Conservation (phyloP, 2,113 vertebrate genomes). For the Lycocorax pyrrhopterus region DNA sequence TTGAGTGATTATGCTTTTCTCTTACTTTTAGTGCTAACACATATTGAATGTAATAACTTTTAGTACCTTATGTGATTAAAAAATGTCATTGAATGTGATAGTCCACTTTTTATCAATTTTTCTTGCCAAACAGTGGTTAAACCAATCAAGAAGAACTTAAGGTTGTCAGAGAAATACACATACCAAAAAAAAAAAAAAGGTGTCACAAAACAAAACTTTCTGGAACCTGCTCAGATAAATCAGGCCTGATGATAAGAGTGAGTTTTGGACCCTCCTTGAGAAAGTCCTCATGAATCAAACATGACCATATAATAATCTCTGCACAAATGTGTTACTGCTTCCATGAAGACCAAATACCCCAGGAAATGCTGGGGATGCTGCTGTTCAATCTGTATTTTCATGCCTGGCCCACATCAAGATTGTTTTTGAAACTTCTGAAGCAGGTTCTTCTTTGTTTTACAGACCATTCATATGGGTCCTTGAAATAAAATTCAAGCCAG, state of each 20-base stretch:
- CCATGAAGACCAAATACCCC: background rate
- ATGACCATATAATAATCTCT: background rate
- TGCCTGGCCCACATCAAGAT: background rate
- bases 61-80: background rate
- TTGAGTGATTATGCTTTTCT: background rate
- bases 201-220: background rate
- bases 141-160: background rate
- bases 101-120: background rate
- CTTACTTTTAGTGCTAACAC: background rate
- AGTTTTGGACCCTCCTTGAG: background rate
- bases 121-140: background rate
- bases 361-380: background rate
- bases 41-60: background rate
- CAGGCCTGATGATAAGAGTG: background rate
- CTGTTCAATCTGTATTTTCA: background rate
- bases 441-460: background rate
- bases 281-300: background rate
- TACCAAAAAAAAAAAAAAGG: background rate
- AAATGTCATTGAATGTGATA: background rate
- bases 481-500: background rate
- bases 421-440: background rate
- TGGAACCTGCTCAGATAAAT: background rate
- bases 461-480: background rate
- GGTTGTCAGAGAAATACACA: background rate
- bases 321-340: background rate